Evolutionary conservation across 2,888 invertebrate genomes (phyloP).

Genomic region (Amphipoea lucens): DNA sequence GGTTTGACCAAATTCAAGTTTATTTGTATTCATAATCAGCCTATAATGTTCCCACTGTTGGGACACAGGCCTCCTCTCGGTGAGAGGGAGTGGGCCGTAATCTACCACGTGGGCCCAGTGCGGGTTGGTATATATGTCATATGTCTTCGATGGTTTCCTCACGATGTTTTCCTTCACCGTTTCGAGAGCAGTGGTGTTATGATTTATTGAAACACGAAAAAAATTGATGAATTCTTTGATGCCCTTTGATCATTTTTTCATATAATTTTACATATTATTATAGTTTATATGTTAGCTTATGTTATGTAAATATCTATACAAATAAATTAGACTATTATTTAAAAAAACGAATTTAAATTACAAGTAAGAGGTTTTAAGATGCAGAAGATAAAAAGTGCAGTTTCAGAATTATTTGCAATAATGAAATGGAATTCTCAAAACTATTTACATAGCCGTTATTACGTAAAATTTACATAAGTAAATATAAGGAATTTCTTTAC

Average conservation of each 20-base stretch:
- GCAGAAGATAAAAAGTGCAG: neutral
- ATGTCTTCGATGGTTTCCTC: neutral
- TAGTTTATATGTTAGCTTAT: no score
- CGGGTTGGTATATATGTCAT: neutral
- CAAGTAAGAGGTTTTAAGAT: neutral
- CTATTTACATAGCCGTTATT: conserved; percentile 31
- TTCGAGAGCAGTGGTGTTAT: neutral
- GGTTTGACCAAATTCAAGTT: neutral
- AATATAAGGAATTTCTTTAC: conserved; percentile 55
- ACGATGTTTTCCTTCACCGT: no score
- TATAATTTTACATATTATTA: no score
- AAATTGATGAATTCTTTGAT: no score
- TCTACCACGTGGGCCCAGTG: neutral
- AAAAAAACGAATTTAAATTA: neutral
- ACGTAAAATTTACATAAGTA: conserved; percentile 55
- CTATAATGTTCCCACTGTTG: neutral
- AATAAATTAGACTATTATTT: no score
- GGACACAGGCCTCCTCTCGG: neutral
- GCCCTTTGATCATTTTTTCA: no score
- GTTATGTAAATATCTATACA: no score
- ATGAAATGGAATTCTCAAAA: conserved; percentile 13
- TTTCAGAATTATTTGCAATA: neutral
- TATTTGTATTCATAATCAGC: neutral
- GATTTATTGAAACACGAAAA: neutral
- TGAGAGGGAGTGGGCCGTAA: neutral